Conservation (phyloP, 2,797 vertebrate species). For the Xenops minutus region DNA sequence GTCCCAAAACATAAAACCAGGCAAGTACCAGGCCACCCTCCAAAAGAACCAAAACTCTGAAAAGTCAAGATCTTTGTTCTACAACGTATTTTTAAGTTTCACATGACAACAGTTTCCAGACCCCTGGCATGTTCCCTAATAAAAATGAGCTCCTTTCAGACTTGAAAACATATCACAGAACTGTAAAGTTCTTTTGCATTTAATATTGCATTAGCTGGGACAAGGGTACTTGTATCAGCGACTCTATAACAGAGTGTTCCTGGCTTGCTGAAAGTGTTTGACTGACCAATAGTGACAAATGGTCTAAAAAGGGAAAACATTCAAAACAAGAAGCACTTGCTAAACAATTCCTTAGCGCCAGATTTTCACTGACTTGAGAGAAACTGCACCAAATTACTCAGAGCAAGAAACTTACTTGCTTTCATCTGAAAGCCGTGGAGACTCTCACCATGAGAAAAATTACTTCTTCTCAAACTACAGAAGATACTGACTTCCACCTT, state of each 20-base stretch:
- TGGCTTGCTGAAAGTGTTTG: background rate
- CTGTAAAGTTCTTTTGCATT: slow-evolving; percentile 14
- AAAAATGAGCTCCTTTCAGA: slow-evolving; percentile 56
- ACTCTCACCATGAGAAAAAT: background rate
- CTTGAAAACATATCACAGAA: slow-evolving; percentile 24
- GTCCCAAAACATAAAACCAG: slow-evolving; percentile 13
- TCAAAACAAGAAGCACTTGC: background rate
- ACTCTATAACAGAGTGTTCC: slow-evolving; percentile 33
- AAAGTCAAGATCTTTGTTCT: slow-evolving; percentile 30
- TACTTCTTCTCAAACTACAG: background rate
- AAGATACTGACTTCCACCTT: background rate
- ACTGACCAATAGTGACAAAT: slow-evolving; percentile 2
- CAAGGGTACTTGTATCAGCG: slow-evolving; percentile 22
- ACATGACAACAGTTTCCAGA: slow-evolving; percentile 43
- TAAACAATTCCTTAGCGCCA: background rate
- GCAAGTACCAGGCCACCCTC: background rate
- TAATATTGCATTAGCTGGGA: slow-evolving; percentile 43
- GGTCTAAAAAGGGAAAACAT: slow-evolving; percentile 1
- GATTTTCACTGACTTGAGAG: background rate
- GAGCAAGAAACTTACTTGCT: background rate
- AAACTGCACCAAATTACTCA: background rate
- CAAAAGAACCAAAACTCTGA: slow-evolving; percentile 1
- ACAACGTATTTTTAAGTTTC: slow-evolving; percentile 11
- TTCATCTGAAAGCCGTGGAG: background rate
- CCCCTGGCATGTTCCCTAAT: background rate